Conservation (phyloP, 1,140 invertebrate genomes). For the Hycleus phaleratus region DNA sequence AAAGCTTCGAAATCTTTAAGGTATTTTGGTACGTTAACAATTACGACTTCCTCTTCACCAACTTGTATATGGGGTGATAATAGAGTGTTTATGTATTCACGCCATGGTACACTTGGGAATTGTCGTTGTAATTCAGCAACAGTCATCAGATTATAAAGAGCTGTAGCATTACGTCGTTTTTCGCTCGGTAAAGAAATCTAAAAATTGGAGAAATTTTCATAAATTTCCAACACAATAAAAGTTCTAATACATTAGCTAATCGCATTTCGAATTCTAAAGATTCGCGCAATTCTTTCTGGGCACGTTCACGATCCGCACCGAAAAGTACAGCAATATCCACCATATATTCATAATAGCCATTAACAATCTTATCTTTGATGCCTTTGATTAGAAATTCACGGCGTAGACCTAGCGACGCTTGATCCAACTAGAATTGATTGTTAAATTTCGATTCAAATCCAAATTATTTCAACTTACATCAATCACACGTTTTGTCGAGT, state of each 20-base stretch:
- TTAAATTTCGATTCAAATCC: too few species aligned
- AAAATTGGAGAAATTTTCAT: not conserved
- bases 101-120: constrained; percentile 61
- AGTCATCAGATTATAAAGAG: constrained; percentile 86
- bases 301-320: constrained; percentile 66
- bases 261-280: constrained; percentile 87
- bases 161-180: constrained; percentile 82
- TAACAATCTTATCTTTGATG: constrained; percentile 66
- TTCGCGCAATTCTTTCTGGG: constrained; percentile 66
- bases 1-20: constrained; percentile 49
- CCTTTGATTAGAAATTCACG: constrained; percentile 86
- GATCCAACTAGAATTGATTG: constrained; percentile 65
- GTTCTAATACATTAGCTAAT: constrained; percentile 69
- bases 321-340: constrained; percentile 81
- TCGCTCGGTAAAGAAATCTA: constrained; percentile 85
- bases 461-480: constrained; percentile 59
- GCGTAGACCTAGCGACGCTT: constrained; percentile 79
- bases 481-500: constrained; percentile 75
- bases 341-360: constrained; percentile 76
- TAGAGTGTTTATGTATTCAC: constrained; percentile 51
- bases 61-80: constrained; percentile 40
- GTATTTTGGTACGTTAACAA: constrained; percentile 54
- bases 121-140: constrained; percentile 63
- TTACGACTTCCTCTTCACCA: constrained; percentile 45
- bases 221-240: not conserved